Conservation (phyloP, 2,888 invertebrate species). For the Agrenia bidenticulata region DNA sequence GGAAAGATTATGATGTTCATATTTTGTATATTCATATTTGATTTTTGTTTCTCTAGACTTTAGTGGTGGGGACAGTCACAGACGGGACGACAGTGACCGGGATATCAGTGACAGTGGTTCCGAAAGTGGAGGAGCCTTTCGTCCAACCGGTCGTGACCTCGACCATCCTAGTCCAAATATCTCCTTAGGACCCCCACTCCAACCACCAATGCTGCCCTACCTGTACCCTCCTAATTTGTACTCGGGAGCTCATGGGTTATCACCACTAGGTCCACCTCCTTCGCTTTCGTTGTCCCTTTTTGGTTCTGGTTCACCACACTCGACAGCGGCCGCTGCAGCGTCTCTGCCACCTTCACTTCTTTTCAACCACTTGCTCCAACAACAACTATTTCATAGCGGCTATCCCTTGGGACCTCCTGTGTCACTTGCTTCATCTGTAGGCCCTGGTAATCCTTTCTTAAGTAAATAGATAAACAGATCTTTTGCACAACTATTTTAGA, state of each 20-base stretch:
- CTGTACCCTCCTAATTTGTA: constrained; percentile 88
- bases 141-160: constrained; percentile 53
- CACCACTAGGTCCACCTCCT: constrained; percentile 57
- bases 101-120: constrained; percentile 56
- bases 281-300: constrained; percentile 69
- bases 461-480: constrained; percentile 15
- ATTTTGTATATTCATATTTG: neutral
- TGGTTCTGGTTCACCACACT: constrained; percentile 57
- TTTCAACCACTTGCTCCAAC: constrained; percentile 54
- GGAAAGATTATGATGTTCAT: neutral
- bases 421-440: constrained; percentile 58
- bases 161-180: constrained; percentile 86
- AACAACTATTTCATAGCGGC: constrained; percentile 52
- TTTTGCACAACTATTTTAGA: neutral
- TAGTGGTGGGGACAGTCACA: constrained; percentile 52
- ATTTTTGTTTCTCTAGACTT: constrained; percentile 33
- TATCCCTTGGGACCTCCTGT: constrained; percentile 56
- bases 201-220: constrained; percentile 87
- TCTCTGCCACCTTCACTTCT: constrained; percentile 54
- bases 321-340: constrained; percentile 60
- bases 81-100: constrained; percentile 54
- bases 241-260: constrained; percentile 60
- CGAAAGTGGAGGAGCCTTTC: constrained; percentile 55
- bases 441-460: constrained; percentile 50
- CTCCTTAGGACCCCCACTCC: constrained; percentile 88